Evolutionary conservation across 2,888 invertebrate species (phyloP).

Genomic region (Zootermopsis nevadensis): DNA sequence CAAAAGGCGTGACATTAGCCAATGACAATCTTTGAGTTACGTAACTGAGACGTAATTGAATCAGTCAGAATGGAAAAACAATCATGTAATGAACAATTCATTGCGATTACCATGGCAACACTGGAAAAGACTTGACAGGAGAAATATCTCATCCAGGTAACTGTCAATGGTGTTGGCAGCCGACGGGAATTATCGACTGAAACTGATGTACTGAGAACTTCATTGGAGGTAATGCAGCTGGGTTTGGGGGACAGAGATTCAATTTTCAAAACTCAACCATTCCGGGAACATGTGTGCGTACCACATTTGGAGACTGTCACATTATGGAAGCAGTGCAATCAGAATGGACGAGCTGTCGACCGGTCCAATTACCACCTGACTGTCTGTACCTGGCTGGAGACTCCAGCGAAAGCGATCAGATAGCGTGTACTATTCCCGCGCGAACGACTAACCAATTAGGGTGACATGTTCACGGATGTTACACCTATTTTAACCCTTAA

Average conservation of each 20-base stretch:
- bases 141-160: neutral
- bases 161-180: neutral
- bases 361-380: constrained; percentile 17
- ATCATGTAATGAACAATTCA: neutral
- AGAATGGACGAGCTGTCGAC: neutral
- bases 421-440: neutral
- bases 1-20: too few species aligned
- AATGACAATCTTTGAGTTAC: too few species aligned
- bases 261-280: neutral
- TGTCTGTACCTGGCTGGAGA: neutral
- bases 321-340: neutral
- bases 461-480: neutral
- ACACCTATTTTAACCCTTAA: neutral
- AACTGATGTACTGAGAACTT: neutral
- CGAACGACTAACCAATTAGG: neutral
- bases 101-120: too few species aligned
- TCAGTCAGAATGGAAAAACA: too few species aligned
- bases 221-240: neutral
- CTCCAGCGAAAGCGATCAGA: neutral
- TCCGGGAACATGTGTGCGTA: neutral
- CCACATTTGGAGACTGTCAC: neutral
- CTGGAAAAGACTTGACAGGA: neutral
- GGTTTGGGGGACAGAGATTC: neutral
- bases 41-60: too few species aligned
- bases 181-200: neutral